These are phyloP conservation scores for Antheraea mylitta DNA, from an alignment of 1,140 invertebrate species.

Conservation along the genomic window DNA sequence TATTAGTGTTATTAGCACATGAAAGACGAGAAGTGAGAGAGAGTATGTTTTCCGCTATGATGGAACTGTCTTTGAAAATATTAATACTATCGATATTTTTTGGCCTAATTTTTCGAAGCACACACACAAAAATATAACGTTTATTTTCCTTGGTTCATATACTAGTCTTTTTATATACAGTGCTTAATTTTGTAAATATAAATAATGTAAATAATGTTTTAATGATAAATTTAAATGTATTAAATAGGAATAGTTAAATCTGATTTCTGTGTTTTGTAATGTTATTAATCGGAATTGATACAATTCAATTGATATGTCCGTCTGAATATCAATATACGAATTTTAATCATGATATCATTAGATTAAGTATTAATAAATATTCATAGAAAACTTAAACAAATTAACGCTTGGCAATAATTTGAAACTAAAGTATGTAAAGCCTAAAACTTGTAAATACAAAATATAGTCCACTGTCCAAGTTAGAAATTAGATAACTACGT, in stretches of 20 bases:
- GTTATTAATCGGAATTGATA: slow-evolving; percentile 58
- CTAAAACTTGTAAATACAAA: background rate
- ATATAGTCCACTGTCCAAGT: slow-evolving; percentile 2
- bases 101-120: slow-evolving; percentile 36
- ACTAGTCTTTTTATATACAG: slow-evolving; percentile 4
- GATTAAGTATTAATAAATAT: slow-evolving; percentile 48
- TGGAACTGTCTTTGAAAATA: slow-evolving; percentile 16
- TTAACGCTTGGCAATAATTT: slow-evolving; percentile 76
- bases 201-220: background rate
- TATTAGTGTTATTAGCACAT: background rate
- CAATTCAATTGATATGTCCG: slow-evolving; percentile 66
- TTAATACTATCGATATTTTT: slow-evolving; percentile 14
- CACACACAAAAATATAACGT: slow-evolving; percentile 12
- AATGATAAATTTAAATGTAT: background rate
- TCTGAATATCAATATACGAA: slow-evolving; percentile 72
- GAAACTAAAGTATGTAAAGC: slow-evolving; percentile 32
- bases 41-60: slow-evolving; percentile 25
- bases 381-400: slow-evolving; percentile 48
- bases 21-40: slow-evolving; percentile 24
- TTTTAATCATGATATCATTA: slow-evolving; percentile 73
- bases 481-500: slow-evolving; percentile 11
- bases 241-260: background rate
- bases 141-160: background rate
- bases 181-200: slow-evolving; percentile 32
- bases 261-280: slow-evolving; percentile 19